Base-by-base conservation (phyloP, 2,888 invertebrate species). In the Eugnorisma glareosa region DNA sequence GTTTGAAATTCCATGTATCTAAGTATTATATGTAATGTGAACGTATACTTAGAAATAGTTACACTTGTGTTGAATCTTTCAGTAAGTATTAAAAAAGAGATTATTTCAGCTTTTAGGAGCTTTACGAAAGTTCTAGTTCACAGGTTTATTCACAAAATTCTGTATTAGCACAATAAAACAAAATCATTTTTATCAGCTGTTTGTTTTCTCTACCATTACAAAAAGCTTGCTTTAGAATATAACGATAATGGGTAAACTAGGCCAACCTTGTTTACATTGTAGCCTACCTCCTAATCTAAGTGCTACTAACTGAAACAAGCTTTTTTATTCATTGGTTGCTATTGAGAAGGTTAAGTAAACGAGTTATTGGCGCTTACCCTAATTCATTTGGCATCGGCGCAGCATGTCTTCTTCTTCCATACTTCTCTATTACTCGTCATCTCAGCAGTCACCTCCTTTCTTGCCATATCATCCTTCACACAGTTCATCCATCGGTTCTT, bases 311-410 rank as follows among this genome's bases (percentile, higher is more conserved):
- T 40, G 18, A 48, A 64, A 68, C 31, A 11, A 61, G 40, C 24
- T 59, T 59, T 24, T 54, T 35, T 28, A 28, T 31, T 18, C 8
- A 1, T 24, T 13, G 18, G 51, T 5, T 61, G 24, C n/a, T 43
- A 48, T 48, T 43, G 11, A 3, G 37, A 45, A 76, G 43, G 64
- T 67, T 24, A 67, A 35, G 24, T 48, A 31, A 37, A 66, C 77
- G 2, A 18, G 76, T 67, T 59, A 37, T 21, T 66, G 18, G 40
- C 40, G 11, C 40, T 40, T 40, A 40, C 1, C 40, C 40, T 11
- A 40, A 40, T 40, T 37, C 1, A 40, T 1, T 11, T 11, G 40
- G 40, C 11, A 11, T 40, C 40, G 11, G 40, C 40, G 40, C 40
- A 40, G 40, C 40, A 11, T 40, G 40, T 40, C 40, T 40, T 40